Percentiles rank a stretch among this genome's conserved stretches.
Evolutionary conservation across 1,140 invertebrate species (phyloP).

Genomic region (Heliconius hermathena): DNA sequence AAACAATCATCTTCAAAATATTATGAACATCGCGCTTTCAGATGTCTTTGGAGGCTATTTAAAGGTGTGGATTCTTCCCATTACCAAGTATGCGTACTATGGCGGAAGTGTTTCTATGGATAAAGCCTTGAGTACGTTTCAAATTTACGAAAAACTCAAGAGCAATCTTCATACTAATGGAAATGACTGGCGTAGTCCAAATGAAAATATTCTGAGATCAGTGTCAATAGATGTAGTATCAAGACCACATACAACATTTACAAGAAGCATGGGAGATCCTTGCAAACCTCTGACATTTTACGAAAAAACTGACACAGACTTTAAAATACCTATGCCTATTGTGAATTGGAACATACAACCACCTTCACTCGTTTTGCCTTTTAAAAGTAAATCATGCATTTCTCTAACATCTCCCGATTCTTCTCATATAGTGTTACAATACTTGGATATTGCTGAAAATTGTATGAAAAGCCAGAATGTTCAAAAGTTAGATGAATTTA

Average conservation of each 20-base stretch:
- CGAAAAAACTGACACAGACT: slow-evolving; percentile 57
- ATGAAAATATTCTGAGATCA: slow-evolving; percentile 47
- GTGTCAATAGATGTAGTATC: slow-evolving; percentile 57
- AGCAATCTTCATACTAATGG: slow-evolving; percentile 59
- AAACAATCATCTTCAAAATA: slow-evolving; percentile 40
- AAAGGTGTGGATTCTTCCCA: slow-evolving; percentile 62
- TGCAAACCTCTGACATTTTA: slow-evolving; percentile 59
- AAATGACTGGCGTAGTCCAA: slow-evolving; percentile 49
- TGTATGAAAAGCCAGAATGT: slow-evolving; percentile 47
- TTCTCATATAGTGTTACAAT: slow-evolving; percentile 51
- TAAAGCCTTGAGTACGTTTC: slow-evolving; percentile 52
- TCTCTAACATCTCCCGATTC: slow-evolving; percentile 50
- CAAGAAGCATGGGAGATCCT: slow-evolving; percentile 44
- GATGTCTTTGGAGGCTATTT: slow-evolving; percentile 68
- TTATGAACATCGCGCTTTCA: slow-evolving; percentile 59
- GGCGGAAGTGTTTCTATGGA: slow-evolving; percentile 57
- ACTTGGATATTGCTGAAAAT: slow-evolving; percentile 59
- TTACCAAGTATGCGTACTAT: slow-evolving; percentile 65
- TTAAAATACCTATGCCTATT: slow-evolving; percentile 54
- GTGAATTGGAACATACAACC: slow-evolving; percentile 58
- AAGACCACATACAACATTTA: slow-evolving; percentile 32
- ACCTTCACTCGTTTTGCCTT: slow-evolving; percentile 61
- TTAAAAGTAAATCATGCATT: slow-evolving; percentile 57
- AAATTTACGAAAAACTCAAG: slow-evolving; percentile 60
- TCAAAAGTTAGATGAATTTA: slow-evolving; percentile 46